A percentile compares a stretch with the other conserved stretches of the same genome.
These are phyloP conservation scores for Zoroaster sp. DNA, from an alignment of 53 echinoderm and acorn worm genomes.

Conservation along the genomic window DNA sequence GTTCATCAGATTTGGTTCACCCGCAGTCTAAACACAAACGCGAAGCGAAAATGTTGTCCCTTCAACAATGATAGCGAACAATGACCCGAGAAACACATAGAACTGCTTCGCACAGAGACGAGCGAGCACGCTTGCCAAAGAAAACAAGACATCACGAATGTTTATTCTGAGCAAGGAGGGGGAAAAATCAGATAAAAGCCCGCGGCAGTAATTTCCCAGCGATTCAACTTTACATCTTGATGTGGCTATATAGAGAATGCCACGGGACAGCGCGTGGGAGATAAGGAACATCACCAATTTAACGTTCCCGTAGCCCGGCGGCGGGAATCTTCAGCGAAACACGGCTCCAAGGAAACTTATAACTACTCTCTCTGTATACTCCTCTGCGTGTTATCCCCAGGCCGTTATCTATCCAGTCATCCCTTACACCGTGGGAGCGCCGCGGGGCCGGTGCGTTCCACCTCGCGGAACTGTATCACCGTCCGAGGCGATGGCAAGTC, in stretches of 20 bases:
- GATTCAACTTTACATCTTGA: neutral
- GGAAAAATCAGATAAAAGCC: neutral
- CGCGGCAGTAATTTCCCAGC: neutral
- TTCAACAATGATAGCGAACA: neutral
- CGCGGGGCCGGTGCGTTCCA: neutral
- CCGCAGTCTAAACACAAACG: too few species aligned
- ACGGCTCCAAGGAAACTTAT: neutral
- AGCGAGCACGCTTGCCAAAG: too few species aligned
- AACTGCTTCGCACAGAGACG: neutral
- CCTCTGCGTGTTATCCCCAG: neutral
- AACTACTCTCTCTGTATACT: neutral
- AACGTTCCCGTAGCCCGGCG: neutral
- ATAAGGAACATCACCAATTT: neutral
- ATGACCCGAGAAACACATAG: neutral
- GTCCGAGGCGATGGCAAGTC: neutral
- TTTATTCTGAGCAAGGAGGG: neutral
- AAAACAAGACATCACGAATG: neutral
- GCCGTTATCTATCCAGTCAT: neutral
- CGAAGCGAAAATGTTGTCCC: too few species aligned
- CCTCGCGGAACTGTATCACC: neutral
- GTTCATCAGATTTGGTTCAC: too few species aligned
- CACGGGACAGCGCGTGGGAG: neutral
- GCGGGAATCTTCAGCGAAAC: neutral
- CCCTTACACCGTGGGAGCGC: neutral
- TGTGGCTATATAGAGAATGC: too few species aligned